These are phyloP conservation scores for Diplosoma virens DNA, from an alignment of 23 tunicate genomes.

Conservation along the genomic window DNA sequence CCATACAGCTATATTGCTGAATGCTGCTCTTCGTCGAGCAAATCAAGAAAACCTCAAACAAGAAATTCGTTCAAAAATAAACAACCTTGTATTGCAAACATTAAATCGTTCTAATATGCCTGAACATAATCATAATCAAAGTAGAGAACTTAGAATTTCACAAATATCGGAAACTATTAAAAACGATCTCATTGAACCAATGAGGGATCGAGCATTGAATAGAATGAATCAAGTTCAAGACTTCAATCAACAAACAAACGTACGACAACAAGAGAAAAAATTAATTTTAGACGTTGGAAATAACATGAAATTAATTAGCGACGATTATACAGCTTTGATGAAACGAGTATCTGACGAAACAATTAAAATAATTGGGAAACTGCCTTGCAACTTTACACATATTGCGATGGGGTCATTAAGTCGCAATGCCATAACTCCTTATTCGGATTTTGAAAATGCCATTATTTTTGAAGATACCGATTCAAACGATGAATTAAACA, in stretches of 20 bases:
- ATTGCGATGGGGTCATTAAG: slow-evolving; percentile 48
- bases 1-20: neutral
- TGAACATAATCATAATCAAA: neutral
- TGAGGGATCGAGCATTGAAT: neutral
- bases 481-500: neutral
- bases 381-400: slow-evolving; percentile 40
- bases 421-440: slow-evolving; percentile 32
- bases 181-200: neutral
- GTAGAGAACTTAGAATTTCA: too few relatives aligned
- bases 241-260: too few relatives aligned
- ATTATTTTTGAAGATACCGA: slow-evolving; percentile 34
- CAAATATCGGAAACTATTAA: neutral
- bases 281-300: neutral
- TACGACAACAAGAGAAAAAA: neutral
- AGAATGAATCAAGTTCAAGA: too few relatives aligned
- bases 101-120: neutral
- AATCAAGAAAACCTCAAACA: neutral
- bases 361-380: slow-evolving; percentile 6
- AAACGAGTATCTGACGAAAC: neutral
- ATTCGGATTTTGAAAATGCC: slow-evolving; percentile 65
- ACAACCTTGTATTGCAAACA: neutral
- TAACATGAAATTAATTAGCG: slow-evolving; percentile 30
- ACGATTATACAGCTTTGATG: slow-evolving; percentile 3
- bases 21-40: neutral
- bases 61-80: neutral